Evolutionary conservation across 2,113 vertebrate genomes (phyloP).

Genomic region (Tetraodon nigroviridis): DNA sequence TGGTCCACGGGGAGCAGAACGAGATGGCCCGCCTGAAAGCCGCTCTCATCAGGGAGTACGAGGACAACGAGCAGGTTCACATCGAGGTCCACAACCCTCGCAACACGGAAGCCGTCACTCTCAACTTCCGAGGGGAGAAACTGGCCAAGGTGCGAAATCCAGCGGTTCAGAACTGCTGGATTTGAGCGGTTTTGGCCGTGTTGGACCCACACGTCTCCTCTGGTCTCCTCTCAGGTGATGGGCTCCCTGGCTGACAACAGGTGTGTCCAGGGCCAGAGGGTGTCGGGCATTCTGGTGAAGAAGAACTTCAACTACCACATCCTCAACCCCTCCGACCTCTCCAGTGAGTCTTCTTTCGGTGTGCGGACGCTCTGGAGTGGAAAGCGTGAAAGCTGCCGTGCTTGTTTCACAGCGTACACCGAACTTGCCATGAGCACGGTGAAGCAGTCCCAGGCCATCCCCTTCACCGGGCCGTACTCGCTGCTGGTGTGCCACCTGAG

Average conservation of each 20-base stretch:
- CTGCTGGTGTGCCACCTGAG: conserved; percentile 87
- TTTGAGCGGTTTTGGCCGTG: not conserved
- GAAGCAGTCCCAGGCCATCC: conserved; percentile 93
- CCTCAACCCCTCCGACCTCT: conserved; percentile 92
- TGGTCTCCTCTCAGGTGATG: conserved; percentile 87
- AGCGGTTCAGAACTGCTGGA: not conserved
- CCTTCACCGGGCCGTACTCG: conserved; percentile 88
- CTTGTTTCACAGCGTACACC: conserved; percentile 81
- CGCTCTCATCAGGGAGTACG: conserved; percentile 93
- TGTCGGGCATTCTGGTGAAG: conserved; percentile 96
- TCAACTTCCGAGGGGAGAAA: conserved; percentile 98
- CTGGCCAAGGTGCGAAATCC: conserved; percentile 85
- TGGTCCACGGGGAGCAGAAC: conserved; percentile 97
- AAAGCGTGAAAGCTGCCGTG: conserved; percentile 1
- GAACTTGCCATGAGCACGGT: conserved; percentile 97
- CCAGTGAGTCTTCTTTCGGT: conserved; percentile 79
- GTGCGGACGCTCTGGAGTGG: not conserved
- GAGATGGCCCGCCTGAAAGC: conserved; percentile 98
- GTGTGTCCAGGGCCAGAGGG: conserved; percentile 87
- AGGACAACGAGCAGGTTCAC: conserved; percentile 96
- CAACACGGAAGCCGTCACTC: conserved; percentile 94
- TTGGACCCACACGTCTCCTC: not conserved
- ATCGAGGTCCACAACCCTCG: conserved; percentile 98
- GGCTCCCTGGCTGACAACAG: conserved; percentile 94
- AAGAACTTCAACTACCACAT: conserved; percentile 99